Conservation (phyloP, 1,140 invertebrate species). For the Caenorhabditis remanei region DNA sequence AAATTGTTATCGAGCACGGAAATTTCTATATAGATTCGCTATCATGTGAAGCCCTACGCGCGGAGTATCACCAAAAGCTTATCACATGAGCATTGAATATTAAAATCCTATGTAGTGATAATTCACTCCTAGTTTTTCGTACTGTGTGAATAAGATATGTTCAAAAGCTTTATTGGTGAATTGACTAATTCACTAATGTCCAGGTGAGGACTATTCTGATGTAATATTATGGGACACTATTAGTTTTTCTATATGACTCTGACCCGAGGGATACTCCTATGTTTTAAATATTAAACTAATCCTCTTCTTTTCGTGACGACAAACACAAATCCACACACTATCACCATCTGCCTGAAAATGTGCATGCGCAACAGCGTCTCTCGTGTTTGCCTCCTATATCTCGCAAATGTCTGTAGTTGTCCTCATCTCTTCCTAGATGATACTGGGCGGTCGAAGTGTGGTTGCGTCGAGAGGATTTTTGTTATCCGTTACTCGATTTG, state of each 20-base stretch:
- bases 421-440: conserved; percentile 55
- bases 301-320: neutral
- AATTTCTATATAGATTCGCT: too few relatives aligned
- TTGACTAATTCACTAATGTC: neutral
- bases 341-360: conserved; percentile 40
- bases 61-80: too few relatives aligned
- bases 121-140: too few relatives aligned
- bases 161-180: conserved; percentile 8
- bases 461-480: neutral
- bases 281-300: conserved; percentile 31
- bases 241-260: neutral
- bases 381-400: conserved; percentile 22
- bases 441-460: conserved; percentile 41
- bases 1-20: too few relatives aligned
- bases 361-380: conserved; percentile 54
- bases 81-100: too few relatives aligned
- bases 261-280: neutral
- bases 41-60: too few relatives aligned
- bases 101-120: too few relatives aligned
- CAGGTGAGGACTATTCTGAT: neutral
- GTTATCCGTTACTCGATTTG: neutral
- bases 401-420: conserved; percentile 41
- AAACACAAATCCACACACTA: conserved; percentile 15
- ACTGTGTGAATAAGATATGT: neutral
- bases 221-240: too few relatives aligned